Base-by-base conservation (phyloP, 2,888 invertebrate genomes). In the Plemyria rubiginata region DNA sequence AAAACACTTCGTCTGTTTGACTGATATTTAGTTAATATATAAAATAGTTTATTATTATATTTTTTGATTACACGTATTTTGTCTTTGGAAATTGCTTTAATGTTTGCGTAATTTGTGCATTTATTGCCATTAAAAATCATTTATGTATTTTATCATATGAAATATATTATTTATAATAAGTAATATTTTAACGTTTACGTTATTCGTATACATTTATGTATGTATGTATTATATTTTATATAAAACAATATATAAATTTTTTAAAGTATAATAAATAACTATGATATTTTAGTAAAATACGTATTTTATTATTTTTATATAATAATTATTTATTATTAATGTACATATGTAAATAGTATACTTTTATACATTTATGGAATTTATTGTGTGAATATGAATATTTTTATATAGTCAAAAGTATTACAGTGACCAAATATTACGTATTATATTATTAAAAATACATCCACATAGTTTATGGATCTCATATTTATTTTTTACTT, bases 51-150 rank as follows among this genome's bases (percentile, higher is more conserved):
- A 65, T 76, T 40, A 74, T 73, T 15, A 49, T 8, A 28, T 57
- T n/a, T 70, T 68, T 65, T 38, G 36, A 38, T 50, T 4, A 15
- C 4, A 13, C 15, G 8, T 71, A 76, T 85, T 22, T 43, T 49
- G 90, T 74, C 90, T 91, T 91, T 91, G 90, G 91, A 81, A 74
- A 78, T 82, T 84, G 91, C 91, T 92, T 91, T 91, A 90, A 89
- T 80, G 68, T 73, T 72, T 67, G 38, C 38, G 32, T 68, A 68
- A 62, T 62, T 67, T 46, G 64, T 57, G 61, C 55, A 65, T 57
- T 51, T 48, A 55, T 66, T 69, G 62, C 56, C 62, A 54, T 62
- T 22, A 60, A 46, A 32, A 36, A 13, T 62, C 13, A 29, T 28
- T 41, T 46, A 46, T 32, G 22, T 45, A 3, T 36, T 29, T 11